These are phyloP conservation scores for Tuberolachnus salignus DNA, from an alignment of 2,888 invertebrate genomes.

Conservation along the genomic window DNA sequence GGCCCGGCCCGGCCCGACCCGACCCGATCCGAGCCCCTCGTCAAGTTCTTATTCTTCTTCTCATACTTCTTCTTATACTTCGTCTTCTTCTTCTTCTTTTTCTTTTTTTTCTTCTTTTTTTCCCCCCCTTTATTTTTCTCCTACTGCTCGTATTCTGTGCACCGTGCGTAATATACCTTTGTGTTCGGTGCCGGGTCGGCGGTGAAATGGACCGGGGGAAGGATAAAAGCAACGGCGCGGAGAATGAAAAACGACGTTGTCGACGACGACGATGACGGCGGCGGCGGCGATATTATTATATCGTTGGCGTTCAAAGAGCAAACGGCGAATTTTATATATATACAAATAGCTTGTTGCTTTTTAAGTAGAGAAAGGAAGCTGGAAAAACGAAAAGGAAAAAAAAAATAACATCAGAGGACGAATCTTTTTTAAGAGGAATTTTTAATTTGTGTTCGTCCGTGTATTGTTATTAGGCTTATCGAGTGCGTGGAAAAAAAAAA, in stretches of 20 bases:
- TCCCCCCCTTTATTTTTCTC: not conserved
- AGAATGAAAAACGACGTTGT: constrained; percentile 42
- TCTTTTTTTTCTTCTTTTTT: not conserved
- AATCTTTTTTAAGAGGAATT: constrained; percentile 52
- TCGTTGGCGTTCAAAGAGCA: constrained; percentile 52
- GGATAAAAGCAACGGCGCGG: not conserved
- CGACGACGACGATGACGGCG: constrained; percentile 5
- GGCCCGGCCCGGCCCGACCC: not conserved
- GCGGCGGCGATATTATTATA: constrained; percentile 46
- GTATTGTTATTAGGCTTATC: constrained; percentile 25
- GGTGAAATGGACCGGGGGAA: too few relatives aligned
- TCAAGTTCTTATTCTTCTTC: too few relatives aligned
- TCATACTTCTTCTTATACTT: too few relatives aligned
- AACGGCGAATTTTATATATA: constrained; percentile 21
- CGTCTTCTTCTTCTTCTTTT: too few relatives aligned
- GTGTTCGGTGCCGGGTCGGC: not conserved
- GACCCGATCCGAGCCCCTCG: too few relatives aligned
- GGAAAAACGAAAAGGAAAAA: constrained; percentile 2
- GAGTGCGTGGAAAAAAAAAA: constrained; percentile 33
- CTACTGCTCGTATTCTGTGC: not conserved
- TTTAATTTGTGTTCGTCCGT: constrained; percentile 47
- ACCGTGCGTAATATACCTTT: constrained; percentile 25
- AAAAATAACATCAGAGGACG: constrained; percentile 36
- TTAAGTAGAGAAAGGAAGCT: constrained; percentile 33
- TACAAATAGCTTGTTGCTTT: constrained; percentile 54